phyloP scores from a whole-genome alignment of 2,888 invertebrate genomes.

The Andrena flavipes region DNA sequence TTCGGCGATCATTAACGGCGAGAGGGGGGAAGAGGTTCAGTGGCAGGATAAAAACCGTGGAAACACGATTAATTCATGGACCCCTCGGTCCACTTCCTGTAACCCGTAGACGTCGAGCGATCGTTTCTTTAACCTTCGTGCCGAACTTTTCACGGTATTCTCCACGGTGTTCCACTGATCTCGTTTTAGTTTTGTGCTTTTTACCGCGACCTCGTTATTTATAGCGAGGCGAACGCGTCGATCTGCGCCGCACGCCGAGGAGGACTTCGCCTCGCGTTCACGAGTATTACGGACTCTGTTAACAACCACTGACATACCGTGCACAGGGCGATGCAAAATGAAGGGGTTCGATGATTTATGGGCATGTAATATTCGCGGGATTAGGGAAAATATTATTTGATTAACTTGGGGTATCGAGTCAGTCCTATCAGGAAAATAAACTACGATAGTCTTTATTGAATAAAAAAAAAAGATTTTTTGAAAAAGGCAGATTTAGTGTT shows the following conservation, averaged over 20 bases:
- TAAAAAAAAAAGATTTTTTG: too few species aligned
- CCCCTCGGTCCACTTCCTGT: neutral
- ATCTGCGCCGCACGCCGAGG: slow-evolving; percentile 16
- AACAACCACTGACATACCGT: slow-evolving; percentile 5
- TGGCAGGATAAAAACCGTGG: neutral
- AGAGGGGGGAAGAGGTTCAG: neutral
- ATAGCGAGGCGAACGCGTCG: slow-evolving; percentile 28
- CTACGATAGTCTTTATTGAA: too few species aligned
- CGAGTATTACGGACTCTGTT: slow-evolving; percentile 3
- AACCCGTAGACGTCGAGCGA: neutral
- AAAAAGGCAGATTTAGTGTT: too few species aligned
- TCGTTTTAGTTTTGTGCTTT: slow-evolving; percentile 54
- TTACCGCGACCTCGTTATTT: slow-evolving; percentile 47
- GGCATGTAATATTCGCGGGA: neutral
- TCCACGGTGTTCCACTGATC: slow-evolving; percentile 46
- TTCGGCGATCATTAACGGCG: slow-evolving; percentile 4
- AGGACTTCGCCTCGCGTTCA: slow-evolving; percentile 11
- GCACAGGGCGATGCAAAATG: neutral
- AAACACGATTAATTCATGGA: slow-evolving; percentile 1
- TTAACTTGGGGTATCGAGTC: too few species aligned
- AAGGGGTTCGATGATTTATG: neutral
- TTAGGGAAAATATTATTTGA: neutral
- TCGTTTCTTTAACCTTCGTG: slow-evolving; percentile 23
- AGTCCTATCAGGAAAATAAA: too few species aligned
- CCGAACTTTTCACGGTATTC: slow-evolving; percentile 33